phyloP scores from a whole-genome alignment of 2,888 invertebrate genomes.

The Drosophila melanosoma region DNA sequence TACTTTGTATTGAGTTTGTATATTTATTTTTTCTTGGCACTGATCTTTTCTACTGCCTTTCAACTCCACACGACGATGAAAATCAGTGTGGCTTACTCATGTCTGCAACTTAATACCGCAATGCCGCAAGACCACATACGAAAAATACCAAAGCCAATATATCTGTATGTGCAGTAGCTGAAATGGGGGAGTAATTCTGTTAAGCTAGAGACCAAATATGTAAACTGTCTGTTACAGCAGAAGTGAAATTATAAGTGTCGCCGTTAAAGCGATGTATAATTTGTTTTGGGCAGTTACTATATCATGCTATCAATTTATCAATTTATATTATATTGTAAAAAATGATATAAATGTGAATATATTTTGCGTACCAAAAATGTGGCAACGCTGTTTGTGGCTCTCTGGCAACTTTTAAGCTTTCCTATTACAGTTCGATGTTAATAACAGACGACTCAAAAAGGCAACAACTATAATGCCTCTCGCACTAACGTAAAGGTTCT shows the following conservation, averaged over 20 bases:
- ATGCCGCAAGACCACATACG: constrained; percentile 36
- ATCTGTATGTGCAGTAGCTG: neutral
- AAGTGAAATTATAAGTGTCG: neutral
- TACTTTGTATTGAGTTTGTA: constrained; percentile 39
- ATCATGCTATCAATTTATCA: no score
- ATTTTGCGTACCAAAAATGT: neutral
- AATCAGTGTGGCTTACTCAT: constrained; percentile 47
- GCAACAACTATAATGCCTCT: constrained; percentile 29
- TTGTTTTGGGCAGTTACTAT: neutral
- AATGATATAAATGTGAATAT: neutral
- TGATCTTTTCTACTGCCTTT: constrained; percentile 70
- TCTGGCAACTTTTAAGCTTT: constrained; percentile 32
- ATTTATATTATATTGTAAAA: neutral
- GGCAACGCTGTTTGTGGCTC: constrained; percentile 26
- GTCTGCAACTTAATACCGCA: constrained; percentile 34
- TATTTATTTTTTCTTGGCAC: constrained; percentile 56
- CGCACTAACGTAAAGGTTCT: constrained; percentile 16
- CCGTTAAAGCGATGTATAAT: neutral
- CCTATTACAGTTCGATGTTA: constrained; percentile 29
- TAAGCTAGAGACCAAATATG: neutral
- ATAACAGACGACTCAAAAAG: constrained; percentile 37
- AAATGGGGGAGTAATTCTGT: constrained; percentile 19
- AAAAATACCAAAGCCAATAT: constrained; percentile 39
- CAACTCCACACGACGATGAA: constrained; percentile 62
- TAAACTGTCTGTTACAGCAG: neutral